Base-by-base conservation (phyloP, 2,888 invertebrate genomes). In the Steinernema scapterisci region DNA sequence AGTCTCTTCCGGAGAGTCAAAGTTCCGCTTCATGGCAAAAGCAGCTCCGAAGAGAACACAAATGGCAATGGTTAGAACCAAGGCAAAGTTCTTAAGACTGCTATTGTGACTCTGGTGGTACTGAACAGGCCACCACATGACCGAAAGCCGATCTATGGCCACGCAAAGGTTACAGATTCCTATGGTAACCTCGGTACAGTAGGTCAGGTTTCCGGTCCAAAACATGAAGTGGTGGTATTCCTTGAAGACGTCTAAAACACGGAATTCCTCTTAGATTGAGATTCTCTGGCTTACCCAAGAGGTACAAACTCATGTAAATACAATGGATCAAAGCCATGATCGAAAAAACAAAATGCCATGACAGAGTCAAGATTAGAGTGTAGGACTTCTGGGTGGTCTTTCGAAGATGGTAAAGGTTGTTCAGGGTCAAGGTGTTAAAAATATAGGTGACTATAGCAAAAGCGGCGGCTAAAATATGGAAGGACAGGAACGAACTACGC, bases 161-260 rank as follows among this genome's bases (percentile, higher is more conserved):
- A 63, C 38, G 16, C 27, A 63, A 5, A 63, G 27, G 38, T 63
- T 63, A 27, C 63, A 63, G 63, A 63, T 27, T 13, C 63, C 63
- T 13, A 63, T 27, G 5, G 63, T 25, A 2, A 63, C 31, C 38
- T 63, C 63, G 1, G 27, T 25, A 5, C 31, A 63, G 25, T 63
- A 63, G 16, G 38, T 38, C 16, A 63, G 63, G 1, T n/a, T 16
- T 1, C 63, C 63, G 7, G 63, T 31, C 31, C 63, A 63, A 31
- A 63, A 63, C 63, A 63, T 9, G 16, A 63, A 63, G 11, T 63
- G 16, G 27, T 27, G 27, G 13, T 63, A 31, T 13, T 27, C 27
- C 27, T 6, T 25, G 7, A 63, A 1, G 19, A 16, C 16, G 13
- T 27, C 63, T 63, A 25, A 63, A 63, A 63, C 16, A 3, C 63